phyloP scores from a whole-genome alignment of 2,797 vertebrate genomes.

The Nyctalus aviator region DNA sequence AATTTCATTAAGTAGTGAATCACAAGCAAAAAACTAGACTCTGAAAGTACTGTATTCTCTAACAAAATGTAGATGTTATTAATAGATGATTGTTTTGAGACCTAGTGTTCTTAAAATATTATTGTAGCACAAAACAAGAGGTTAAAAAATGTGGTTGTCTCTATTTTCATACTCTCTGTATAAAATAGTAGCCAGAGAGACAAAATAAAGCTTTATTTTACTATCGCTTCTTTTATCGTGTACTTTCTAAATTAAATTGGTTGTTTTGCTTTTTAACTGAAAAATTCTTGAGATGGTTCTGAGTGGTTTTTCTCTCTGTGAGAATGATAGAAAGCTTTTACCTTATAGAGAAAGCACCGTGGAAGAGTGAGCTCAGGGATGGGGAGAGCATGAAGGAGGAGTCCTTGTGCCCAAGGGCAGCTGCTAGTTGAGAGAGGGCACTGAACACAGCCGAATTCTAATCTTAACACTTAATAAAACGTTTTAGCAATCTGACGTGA shows the following conservation, averaged over 20 bases:
- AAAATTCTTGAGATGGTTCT: neutral
- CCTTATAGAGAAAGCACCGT: constrained; percentile 49
- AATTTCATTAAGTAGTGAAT: constrained; percentile 83
- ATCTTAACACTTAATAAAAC: neutral
- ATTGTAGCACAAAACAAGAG: neutral
- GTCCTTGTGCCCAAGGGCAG: neutral
- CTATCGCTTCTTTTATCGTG: neutral
- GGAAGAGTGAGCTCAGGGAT: neutral
- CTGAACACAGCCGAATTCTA: neutral
- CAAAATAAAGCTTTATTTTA: neutral
- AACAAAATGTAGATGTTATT: constrained; percentile 10
- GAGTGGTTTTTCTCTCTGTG: neutral
- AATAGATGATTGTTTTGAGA: constrained; percentile 19
- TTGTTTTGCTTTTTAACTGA: neutral
- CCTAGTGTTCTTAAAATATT: neutral
- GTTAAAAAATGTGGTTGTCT: neutral
- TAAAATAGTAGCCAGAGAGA: constrained; percentile 6
- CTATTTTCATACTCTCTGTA: neutral
- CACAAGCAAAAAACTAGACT: neutral
- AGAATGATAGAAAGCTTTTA: neutral
- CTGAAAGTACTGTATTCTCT: neutral
- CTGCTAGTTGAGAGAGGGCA: neutral
- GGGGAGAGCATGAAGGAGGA: neutral
- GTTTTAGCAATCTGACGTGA: constrained; percentile 23
- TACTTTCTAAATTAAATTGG: neutral